Conservation (phyloP, 1,140 invertebrate species). For the Anastatus disparis region DNA sequence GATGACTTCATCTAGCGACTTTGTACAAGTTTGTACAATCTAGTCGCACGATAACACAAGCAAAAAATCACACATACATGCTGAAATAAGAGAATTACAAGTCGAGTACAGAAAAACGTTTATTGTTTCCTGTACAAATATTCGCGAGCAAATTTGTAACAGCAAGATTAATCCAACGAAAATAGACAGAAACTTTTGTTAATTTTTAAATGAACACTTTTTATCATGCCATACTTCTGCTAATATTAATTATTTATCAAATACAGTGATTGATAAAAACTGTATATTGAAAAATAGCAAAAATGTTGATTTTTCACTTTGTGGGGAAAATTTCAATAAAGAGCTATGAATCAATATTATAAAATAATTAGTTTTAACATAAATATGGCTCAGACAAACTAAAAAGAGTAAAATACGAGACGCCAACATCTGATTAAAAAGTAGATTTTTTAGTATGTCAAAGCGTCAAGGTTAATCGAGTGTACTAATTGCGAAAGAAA, state of each 20-base stretch:
- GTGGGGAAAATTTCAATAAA: neutral
- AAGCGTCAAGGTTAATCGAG: neutral
- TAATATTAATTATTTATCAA: conserved; percentile 24
- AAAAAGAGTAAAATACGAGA: neutral
- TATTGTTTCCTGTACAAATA: conserved; percentile 8
- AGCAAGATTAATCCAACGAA: conserved; percentile 11
- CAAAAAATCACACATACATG: conserved; percentile 44
- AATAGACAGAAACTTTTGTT: neutral
- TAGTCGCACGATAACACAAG: conserved; percentile 55
- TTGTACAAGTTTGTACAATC: conserved; percentile 54
- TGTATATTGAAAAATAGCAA: neutral
- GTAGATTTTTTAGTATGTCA: conserved; percentile 5
- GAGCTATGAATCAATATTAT: conserved; percentile 10
- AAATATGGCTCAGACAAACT: conserved; percentile 17
- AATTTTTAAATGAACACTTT: neutral
- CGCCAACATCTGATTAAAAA: neutral
- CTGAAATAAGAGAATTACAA: conserved; percentile 45
- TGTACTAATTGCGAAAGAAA: conserved; percentile 23
- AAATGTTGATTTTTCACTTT: too few relatives aligned
- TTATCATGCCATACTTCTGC: conserved; percentile 23
- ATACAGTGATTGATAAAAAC: neutral
- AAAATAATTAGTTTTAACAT: conserved; percentile 35
- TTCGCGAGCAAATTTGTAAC: conserved; percentile 2
- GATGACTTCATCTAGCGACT: conserved; percentile 77
- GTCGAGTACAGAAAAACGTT: neutral